phyloP scores from a whole-genome alignment of 2,797 vertebrate species.

The Peromyscus aztecus region DNA sequence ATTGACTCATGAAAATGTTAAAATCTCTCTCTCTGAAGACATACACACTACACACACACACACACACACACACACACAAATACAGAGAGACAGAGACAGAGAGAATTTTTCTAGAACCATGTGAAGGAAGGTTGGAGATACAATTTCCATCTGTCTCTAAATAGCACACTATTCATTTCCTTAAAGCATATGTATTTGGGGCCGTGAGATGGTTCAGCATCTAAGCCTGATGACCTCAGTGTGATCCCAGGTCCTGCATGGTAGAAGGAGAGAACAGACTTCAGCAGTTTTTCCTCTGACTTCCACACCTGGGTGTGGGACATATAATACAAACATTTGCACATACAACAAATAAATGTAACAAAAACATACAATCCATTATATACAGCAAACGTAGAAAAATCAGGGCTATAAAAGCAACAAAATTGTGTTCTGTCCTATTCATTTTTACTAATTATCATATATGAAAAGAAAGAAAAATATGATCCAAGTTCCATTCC shows the following conservation, averaged over 20 bases:
- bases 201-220: too few relatives aligned
- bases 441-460: background rate
- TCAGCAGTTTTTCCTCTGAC: background rate
- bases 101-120: background rate
- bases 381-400: background rate
- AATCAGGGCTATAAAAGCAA: slow-evolving; percentile 6
- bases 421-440: background rate
- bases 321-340: background rate
- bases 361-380: background rate
- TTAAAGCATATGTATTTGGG: background rate
- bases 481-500: background rate
- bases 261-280: background rate
- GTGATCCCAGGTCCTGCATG: background rate
- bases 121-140: background rate
- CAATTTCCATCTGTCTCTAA: background rate
- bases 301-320: background rate
- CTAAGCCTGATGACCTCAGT: background rate
- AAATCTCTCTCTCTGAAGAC: background rate
- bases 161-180: background rate
- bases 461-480: background rate
- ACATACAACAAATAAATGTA: background rate
- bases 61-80: background rate
- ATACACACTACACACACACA: too few relatives aligned
- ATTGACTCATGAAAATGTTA: background rate
- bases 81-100: background rate